Evolutionary conservation across 2,113 vertebrate genomes (phyloP).

Genomic region (Dermatemys mawii): DNA sequence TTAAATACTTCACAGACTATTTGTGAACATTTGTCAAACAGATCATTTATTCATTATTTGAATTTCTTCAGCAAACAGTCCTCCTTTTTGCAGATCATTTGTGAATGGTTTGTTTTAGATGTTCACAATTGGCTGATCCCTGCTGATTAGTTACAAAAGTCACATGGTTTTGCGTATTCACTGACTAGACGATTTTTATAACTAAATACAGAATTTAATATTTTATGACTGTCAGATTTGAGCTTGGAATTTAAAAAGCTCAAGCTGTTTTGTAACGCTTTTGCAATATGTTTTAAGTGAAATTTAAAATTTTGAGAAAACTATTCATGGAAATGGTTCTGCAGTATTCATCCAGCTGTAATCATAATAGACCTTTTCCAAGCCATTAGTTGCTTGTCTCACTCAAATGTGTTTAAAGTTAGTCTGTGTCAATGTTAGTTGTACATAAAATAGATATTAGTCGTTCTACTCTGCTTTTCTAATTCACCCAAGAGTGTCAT

Average conservation of each 20-base stretch:
- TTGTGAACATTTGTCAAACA: not conserved
- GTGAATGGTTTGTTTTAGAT: not conserved
- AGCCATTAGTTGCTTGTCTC: not conserved
- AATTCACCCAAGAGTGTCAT: conserved; percentile 25
- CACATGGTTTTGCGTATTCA: not conserved
- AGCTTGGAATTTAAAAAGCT: not conserved
- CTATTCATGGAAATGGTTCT: not conserved
- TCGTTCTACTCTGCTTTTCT: conserved; percentile 4
- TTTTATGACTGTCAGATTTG: not conserved
- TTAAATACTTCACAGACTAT: not conserved
- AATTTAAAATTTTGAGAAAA: not conserved
- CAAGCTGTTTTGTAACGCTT: not conserved
- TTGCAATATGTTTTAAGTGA: not conserved
- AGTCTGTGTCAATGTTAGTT: not conserved
- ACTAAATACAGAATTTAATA: not conserved
- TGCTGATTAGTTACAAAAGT: not conserved
- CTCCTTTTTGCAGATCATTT: not conserved
- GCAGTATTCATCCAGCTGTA: not conserved
- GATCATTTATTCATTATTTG: not conserved
- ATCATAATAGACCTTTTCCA: not conserved
- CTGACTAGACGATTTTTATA: not conserved
- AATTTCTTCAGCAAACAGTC: not conserved
- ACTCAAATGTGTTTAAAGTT: not conserved
- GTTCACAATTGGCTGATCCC: not conserved
- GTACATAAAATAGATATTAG: conserved; percentile 16